Conservation (phyloP, 2,888 invertebrate species). For the Drosophila formosana region DNA sequence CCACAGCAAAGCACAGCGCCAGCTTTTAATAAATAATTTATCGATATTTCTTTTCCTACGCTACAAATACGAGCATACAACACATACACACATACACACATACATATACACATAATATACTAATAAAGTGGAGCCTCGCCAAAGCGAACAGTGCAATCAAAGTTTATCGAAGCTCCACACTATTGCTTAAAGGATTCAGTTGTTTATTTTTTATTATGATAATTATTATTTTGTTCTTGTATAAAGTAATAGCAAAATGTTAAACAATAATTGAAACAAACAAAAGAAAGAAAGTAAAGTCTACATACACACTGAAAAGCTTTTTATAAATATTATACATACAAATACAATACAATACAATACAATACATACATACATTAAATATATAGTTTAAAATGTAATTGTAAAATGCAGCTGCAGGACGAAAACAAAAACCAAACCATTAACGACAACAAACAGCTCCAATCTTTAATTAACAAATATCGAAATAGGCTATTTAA, state of each 20-base stretch:
- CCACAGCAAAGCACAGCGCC: constrained; percentile 38
- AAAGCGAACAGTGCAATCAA: background rate
- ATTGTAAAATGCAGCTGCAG: constrained; percentile 53
- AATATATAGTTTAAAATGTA: constrained; percentile 46
- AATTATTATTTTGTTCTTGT: constrained; percentile 32
- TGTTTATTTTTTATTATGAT: constrained; percentile 18
- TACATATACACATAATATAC: background rate
- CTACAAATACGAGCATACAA: constrained; percentile 8
- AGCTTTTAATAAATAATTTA: constrained; percentile 40
- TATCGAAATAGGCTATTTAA: constrained; percentile 1
- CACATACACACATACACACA: constrained; percentile 5
- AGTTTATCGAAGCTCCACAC: background rate
- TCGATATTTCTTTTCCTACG: constrained; percentile 33
- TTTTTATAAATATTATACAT: constrained; percentile 72
- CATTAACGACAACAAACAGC: constrained; percentile 16
- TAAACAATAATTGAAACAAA: constrained; percentile 38
- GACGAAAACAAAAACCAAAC: constrained; percentile 16
- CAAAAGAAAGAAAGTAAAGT: constrained; percentile 26
- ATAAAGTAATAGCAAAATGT: constrained; percentile 71
- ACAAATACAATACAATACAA: constrained; percentile 35
- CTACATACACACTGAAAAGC: constrained; percentile 69
- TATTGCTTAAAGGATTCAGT: constrained; percentile 18
- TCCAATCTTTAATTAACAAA: constrained; percentile 34
- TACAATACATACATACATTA: constrained; percentile 37
- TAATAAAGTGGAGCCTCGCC: constrained; percentile 9